A percentile compares a stretch with the other conserved stretches of the same genome.
These are phyloP conservation scores for Argyrosomus regius DNA, from an alignment of 2,797 vertebrate genomes.

Conservation along the genomic window DNA sequence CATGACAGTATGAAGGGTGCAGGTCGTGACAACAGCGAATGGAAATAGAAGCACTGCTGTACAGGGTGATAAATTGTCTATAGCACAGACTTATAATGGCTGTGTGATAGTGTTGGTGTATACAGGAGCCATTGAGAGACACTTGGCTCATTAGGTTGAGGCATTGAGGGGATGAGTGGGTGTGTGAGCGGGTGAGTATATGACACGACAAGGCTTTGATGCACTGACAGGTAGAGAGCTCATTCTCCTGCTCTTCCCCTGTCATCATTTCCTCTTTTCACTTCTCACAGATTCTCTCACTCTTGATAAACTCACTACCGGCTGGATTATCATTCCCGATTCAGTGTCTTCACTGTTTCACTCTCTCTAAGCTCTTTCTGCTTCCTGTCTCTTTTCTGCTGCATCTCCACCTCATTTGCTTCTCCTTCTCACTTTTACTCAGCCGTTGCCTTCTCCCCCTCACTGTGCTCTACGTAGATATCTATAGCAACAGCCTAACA, in stretches of 20 bases:
- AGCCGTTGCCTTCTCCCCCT: slow-evolving; percentile 57
- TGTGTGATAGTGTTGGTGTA: slow-evolving; percentile 45
- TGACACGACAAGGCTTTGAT: slow-evolving; percentile 78
- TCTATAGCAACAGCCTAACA: slow-evolving; percentile 86
- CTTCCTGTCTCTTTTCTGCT: slow-evolving; percentile 44
- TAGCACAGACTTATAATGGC: slow-evolving; percentile 62
- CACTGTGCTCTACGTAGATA: slow-evolving; percentile 67
- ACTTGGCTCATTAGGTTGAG: slow-evolving; percentile 83
- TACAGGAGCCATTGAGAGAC: slow-evolving; percentile 64
- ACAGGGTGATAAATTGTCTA: slow-evolving; percentile 55
- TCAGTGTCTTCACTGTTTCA: slow-evolving; percentile 49
- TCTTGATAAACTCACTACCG: slow-evolving; percentile 65
- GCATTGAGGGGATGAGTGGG: slow-evolving; percentile 76
- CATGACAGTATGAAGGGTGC: slow-evolving; percentile 58
- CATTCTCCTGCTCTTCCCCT: slow-evolving; percentile 69
- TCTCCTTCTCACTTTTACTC: slow-evolving; percentile 59
- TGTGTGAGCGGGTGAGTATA: slow-evolving; percentile 67
- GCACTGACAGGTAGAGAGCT: slow-evolving; percentile 78
- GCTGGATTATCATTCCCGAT: slow-evolving; percentile 67
- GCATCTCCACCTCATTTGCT: slow-evolving; percentile 64
- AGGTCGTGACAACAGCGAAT: slow-evolving; percentile 52
- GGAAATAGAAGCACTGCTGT: slow-evolving; percentile 53
- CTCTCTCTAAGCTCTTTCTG: slow-evolving; percentile 36
- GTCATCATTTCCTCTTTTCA: slow-evolving; percentile 64
- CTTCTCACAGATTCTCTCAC: slow-evolving; percentile 54